phyloP scores from a whole-genome alignment of 2,888 invertebrate species.

The Drosophila borborema region DNA sequence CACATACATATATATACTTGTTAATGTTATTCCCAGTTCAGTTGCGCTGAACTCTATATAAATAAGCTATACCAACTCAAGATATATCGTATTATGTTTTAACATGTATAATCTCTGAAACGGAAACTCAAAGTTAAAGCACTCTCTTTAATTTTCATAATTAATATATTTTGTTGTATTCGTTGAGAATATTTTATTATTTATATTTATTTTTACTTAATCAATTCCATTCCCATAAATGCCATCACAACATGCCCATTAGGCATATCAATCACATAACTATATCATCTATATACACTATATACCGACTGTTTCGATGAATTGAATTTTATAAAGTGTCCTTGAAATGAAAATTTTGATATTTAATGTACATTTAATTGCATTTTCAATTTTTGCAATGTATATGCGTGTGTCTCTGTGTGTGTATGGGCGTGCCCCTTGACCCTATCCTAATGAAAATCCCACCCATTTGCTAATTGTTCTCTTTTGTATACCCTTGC shows the following conservation, averaged over 20 bases:
- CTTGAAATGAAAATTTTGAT: conserved; percentile 45
- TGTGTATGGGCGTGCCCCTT: conserved; percentile 32
- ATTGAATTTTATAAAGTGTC: conserved; percentile 58
- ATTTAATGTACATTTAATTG: conserved; percentile 21
- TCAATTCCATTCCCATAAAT: conserved; percentile 8
- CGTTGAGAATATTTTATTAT: conserved; percentile 2
- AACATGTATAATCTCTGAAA: not conserved
- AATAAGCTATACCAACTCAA: conserved; percentile 26
- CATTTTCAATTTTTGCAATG: conserved; percentile 24
- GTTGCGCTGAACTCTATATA: conserved; percentile 28
- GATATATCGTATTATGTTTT: conserved; percentile 2
- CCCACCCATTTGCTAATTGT: conserved; percentile 48
- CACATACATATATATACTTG: conserved; percentile 9
- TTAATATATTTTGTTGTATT: conserved; percentile 17
- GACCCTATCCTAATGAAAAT: conserved; percentile 12
- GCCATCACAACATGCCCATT: conserved; percentile 31
- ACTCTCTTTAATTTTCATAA: conserved; percentile 1
- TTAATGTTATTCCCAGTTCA: conserved; percentile 43
- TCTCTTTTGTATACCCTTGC: conserved; percentile 27
- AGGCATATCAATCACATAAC: conserved; percentile 6
- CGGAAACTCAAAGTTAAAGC: not conserved
- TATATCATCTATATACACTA: conserved; percentile 19
- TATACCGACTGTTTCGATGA: conserved; percentile 33
- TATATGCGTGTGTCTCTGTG: conserved; percentile 17
- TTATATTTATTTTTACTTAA: not conserved